phyloP scores from a whole-genome alignment of 1,140 invertebrate species.

The Psix sp. region DNA sequence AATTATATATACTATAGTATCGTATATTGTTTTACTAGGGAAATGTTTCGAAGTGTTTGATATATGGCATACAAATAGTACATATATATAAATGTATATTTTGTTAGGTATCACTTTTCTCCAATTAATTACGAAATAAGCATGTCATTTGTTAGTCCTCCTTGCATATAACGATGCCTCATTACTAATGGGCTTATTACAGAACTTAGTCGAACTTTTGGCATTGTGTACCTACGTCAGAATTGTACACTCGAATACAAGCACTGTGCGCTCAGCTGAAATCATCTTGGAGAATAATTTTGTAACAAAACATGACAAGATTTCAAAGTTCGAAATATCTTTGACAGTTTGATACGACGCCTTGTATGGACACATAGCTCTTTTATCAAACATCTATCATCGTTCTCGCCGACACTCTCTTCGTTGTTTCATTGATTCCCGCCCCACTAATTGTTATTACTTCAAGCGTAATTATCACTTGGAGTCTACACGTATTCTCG shows the following conservation, averaged over 20 bases:
- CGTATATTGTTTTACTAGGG: too few relatives aligned
- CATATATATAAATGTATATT: too few relatives aligned
- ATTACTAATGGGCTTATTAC: constrained; percentile 45
- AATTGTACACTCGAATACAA: constrained; percentile 17
- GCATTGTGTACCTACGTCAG: constrained; percentile 30
- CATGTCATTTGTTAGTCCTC: constrained; percentile 23
- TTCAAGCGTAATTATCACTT: constrained; percentile 55
- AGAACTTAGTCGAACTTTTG: constrained; percentile 37
- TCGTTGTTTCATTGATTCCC: constrained; percentile 48
- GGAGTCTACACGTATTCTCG: constrained; percentile 16
- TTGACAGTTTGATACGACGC: constrained; percentile 35
- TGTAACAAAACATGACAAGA: constrained; percentile 10
- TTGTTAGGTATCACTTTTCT: too few relatives aligned
- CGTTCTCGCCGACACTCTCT: constrained; percentile 38
- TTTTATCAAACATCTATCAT: constrained; percentile 63
- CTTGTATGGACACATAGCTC: constrained; percentile 39
- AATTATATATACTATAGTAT: too few relatives aligned
- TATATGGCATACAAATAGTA: too few relatives aligned
- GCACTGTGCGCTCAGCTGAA: constrained; percentile 17
- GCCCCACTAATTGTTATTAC: constrained; percentile 40
- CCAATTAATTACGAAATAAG: constrained; percentile 39
- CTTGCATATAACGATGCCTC: constrained; percentile 24
- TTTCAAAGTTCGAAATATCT: constrained; percentile 36
- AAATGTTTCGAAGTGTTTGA: too few relatives aligned
- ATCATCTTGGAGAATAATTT: constrained; percentile 12